phyloP scores from a whole-genome alignment of 2,113 vertebrate species.

The Sminthopsis crassicaudata region DNA sequence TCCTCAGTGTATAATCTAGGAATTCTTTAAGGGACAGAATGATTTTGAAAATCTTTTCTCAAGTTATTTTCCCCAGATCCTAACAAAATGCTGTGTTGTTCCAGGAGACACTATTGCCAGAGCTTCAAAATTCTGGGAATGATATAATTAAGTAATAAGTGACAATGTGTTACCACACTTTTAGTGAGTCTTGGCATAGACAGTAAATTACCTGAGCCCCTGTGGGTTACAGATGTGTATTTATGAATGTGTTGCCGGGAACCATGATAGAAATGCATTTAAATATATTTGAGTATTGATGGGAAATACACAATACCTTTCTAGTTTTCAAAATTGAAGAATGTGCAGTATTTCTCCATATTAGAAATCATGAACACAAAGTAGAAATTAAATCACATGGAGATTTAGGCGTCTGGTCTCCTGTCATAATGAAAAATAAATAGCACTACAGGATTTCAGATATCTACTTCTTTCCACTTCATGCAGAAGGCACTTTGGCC shows the following conservation, averaged over 20 bases:
- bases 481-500: slow-evolving; percentile 32
- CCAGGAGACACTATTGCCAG: background rate
- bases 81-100: background rate
- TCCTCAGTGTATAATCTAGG: background rate
- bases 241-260: background rate
- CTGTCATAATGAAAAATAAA: slow-evolving; percentile 74
- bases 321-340: slow-evolving; percentile 41
- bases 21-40: background rate
- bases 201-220: slow-evolving; percentile 30
- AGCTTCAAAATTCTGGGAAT: slow-evolving; percentile 2
- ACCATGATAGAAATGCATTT: slow-evolving; percentile 30
- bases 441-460: slow-evolving; percentile 49
- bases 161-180: background rate
- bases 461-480: background rate
- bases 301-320: slow-evolving; percentile 73
- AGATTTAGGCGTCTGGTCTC: slow-evolving; percentile 56
- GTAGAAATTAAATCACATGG: slow-evolving; percentile 57
- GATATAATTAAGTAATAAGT: background rate
- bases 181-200: background rate
- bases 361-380: slow-evolving; percentile 49
- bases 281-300: slow-evolving; percentile 54
- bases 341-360: slow-evolving; percentile 16
- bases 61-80: background rate
- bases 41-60: background rate
- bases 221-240: background rate